Evolutionary conservation across 1,140 invertebrate genomes (phyloP), one percentile per base, ranked within the genome.

Genomic region (Coptotermes formosanus): DNA sequence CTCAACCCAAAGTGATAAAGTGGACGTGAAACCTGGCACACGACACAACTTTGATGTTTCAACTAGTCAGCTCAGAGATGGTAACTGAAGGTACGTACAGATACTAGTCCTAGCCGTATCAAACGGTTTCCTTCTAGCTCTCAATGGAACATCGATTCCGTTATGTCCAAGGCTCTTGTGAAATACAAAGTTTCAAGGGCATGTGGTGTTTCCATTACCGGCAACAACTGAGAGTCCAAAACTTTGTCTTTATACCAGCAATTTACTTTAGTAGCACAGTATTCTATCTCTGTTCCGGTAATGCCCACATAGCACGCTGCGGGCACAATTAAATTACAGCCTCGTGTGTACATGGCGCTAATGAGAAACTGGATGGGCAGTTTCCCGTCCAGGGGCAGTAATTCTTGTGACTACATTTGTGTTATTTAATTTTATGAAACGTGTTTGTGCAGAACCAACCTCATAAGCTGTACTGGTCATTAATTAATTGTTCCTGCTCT

Each of bases 401-500:
- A 64, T 64, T 21, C 25, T 21, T 64, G 21, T n/a, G 59, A 23
- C 2, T 75, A 75, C 8, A 14, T 75, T 75, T 75, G 64, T 75
- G 64, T 30, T 75, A 75, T 75, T 75, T 75, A 75, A 75, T 75
- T 75, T 30, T 30, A 75, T 75, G 64, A 75, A 75, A 75, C n/a
- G 64, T 75, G 64, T 75, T 25, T 75, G 3, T 75, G 64, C 25
- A 11, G n/a, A 75, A 75, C 64, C 2, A 75, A 19, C 64, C n/a
- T 75, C 9, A n/a, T 75, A 75, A 11, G 64, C n/a, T 75, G n/a
- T 14, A 75, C 64, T 75, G 64, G 64, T 75, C 64, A 75, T 75
- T 75, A 75, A 75, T 75, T 75, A 75, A 30, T 75, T n/a, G 64
- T 75, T 75, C 25, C 25, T 75, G 64, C 64, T 30, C n/a, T 8